Conservation (phyloP, 1,140 invertebrate genomes). For the Pseudomyrmex cubaensis region DNA sequence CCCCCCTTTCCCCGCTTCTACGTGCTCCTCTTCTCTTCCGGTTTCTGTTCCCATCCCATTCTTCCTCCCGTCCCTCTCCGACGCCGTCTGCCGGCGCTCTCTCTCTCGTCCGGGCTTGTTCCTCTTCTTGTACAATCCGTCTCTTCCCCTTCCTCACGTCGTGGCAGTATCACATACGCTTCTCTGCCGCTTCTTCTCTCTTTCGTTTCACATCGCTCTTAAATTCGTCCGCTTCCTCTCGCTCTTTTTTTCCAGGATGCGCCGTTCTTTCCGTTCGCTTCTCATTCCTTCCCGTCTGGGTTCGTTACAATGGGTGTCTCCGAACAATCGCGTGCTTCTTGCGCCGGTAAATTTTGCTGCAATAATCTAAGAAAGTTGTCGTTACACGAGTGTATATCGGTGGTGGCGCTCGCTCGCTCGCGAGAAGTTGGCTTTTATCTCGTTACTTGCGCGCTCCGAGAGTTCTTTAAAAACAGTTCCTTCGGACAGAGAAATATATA, state of each 20-base stretch:
- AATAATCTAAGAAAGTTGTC: neutral
- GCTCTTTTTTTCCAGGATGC: neutral
- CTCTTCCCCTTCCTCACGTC: constrained; percentile 26
- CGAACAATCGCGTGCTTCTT: constrained; percentile 2
- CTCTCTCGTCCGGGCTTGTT: constrained; percentile 32
- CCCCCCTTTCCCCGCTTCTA: constrained; percentile 32
- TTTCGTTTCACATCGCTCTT: constrained; percentile 21
- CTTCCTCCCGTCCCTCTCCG: constrained; percentile 52
- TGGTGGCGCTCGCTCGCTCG: too few species aligned
- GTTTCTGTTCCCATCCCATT: constrained; percentile 61
- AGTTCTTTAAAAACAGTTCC: neutral
- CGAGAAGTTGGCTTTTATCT: neutral
- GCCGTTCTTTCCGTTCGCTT: neutral
- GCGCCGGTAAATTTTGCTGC: neutral
- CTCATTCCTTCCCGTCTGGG: neutral
- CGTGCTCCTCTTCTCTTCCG: constrained; percentile 64
- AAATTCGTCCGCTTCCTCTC: neutral
- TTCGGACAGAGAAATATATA: neutral
- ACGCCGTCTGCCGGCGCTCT: neutral
- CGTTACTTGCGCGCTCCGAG: neutral
- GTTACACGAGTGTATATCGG: too few species aligned
- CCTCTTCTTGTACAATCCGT: constrained; percentile 45
- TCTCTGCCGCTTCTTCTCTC: constrained; percentile 1
- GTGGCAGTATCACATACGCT: neutral
- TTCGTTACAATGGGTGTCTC: constrained; percentile 19